Evolutionary conservation across 92 coral and sea anemone genomes (phyloP), one percentile per base, ranked within the genome.

Genomic region (Zoanthus gigantus): DNA sequence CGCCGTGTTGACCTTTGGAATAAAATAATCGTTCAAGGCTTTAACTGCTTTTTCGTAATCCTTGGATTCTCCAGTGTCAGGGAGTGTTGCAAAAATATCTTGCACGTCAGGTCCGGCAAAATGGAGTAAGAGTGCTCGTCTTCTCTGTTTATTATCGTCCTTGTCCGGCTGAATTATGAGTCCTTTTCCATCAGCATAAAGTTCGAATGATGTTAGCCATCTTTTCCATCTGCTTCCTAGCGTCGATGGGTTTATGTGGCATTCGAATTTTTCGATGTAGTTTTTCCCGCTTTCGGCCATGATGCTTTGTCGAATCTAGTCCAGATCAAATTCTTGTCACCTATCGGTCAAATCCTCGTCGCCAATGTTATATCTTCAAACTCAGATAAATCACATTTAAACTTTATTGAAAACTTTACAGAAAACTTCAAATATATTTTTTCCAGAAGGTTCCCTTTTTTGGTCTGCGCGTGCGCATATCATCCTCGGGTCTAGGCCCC

Each of bases 1-100:
- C 46, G 84, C 71, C 54, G 90, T 86, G 52, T 76, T 68, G 48
- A 86, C 83, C 77, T 88, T 88, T 71, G 81, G 91, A 3, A 42
- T 75, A 50, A 86, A 77, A 58, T 77, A 86, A 46, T 48, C 48
- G 37, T 88, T 88, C 73, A 79, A 31, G 5, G 89, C 83, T 58
- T 42, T 45, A 15, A 86, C 46, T 29, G 83, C 89, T 54, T 86
- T 75, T n/a, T 52, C 56, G 44, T 86, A 86, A 75, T 75, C 89
- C 18, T 58, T 57, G 54, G 54, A 60, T 16, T 31, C 83, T 56
- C 85, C 85, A 56, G 84, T 60, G 65, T 76, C 63, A 14, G 90
- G 68, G 57, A 87, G 68, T 66, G 77, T 87, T 63, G 77, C 34
- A 23, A 87, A 77, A 32, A 87, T 87, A 30, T 57, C 84, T 66